A percentile compares a stretch with the other conserved stretches of the same genome.
Evolutionary conservation across 2,888 invertebrate species (phyloP).

Genomic region (Geotrupes spiniger): DNA sequence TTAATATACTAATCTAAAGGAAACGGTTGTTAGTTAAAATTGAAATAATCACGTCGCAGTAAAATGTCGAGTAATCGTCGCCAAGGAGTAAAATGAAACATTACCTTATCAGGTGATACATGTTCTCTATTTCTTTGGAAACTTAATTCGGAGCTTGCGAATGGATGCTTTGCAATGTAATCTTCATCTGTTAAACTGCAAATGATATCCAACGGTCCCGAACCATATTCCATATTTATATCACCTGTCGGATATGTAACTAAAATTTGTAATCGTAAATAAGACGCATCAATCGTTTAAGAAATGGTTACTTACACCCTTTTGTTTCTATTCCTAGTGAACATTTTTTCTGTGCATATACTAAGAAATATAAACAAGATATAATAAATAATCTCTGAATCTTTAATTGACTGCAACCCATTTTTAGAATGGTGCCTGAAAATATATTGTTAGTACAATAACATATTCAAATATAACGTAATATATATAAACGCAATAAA

Average conservation of each 20-base stretch:
- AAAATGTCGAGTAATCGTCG: too few species aligned
- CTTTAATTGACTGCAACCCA: too few species aligned
- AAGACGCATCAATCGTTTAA: slow-evolving; percentile 6
- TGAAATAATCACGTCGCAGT: too few species aligned
- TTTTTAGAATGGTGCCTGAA: too few species aligned
- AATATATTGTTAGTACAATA: too few species aligned
- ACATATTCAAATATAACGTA: too few species aligned
- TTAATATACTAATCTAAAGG: slow-evolving; percentile 54
- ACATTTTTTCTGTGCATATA: too few species aligned
- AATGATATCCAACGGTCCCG: slow-evolving; percentile 58
- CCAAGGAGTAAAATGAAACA: not conserved
- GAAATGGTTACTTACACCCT: slow-evolving; percentile 24
- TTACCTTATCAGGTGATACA: slow-evolving; percentile 47
- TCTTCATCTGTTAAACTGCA: slow-evolving; percentile 59
- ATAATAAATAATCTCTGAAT: too few species aligned
- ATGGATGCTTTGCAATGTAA: slow-evolving; percentile 51
- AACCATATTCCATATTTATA: slow-evolving; percentile 53
- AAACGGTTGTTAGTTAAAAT: too few species aligned
- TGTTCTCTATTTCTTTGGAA: slow-evolving; percentile 49
- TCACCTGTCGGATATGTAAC: slow-evolving; percentile 46
- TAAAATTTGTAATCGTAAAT: slow-evolving; percentile 19
- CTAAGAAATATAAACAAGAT: too few species aligned
- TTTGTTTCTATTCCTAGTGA: too few species aligned
- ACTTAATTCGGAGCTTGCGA: slow-evolving; percentile 51
- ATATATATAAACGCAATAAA: too few species aligned